A percentile compares a stretch with the other conserved stretches of the same genome.
These are phyloP conservation scores for Altica lythri DNA, from an alignment of 2,888 invertebrate genomes.

Conservation along the genomic window DNA sequence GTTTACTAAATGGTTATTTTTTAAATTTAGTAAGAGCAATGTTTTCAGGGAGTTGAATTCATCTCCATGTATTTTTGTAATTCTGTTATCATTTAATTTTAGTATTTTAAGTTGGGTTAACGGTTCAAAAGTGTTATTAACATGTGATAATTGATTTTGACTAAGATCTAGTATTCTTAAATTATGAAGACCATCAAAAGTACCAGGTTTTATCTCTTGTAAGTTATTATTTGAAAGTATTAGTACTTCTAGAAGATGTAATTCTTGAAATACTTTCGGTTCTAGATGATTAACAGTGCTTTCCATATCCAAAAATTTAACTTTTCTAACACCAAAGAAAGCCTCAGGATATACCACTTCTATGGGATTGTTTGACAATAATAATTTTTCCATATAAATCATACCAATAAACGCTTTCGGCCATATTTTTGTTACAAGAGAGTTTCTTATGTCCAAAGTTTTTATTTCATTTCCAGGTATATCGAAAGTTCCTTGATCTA, in stretches of 20 bases:
- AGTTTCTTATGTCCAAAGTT: constrained; percentile 44
- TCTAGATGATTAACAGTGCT: constrained; percentile 35
- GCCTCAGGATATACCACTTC: constrained; percentile 44
- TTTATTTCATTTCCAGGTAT: constrained; percentile 52
- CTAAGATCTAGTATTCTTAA: constrained; percentile 48
- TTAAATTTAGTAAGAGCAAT: constrained; percentile 40
- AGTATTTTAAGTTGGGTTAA: constrained; percentile 39
- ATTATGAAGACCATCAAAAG: constrained; percentile 47
- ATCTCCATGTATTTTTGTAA: constrained; percentile 30
- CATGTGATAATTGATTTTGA: constrained; percentile 20
- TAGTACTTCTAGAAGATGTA: constrained; percentile 43
- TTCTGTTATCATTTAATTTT: constrained; percentile 44
- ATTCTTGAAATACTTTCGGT: constrained; percentile 37
- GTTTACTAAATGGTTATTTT: constrained; percentile 44
- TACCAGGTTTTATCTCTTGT: constrained; percentile 29
- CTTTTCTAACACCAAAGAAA: constrained; percentile 49
- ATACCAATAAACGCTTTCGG: constrained; percentile 48
- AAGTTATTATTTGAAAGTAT: constrained; percentile 44
- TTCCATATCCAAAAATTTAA: constrained; percentile 44
- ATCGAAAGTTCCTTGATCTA: constrained; percentile 51
- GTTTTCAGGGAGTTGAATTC: constrained; percentile 42
- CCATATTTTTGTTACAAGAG: constrained; percentile 43
- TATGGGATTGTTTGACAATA: constrained; percentile 48
- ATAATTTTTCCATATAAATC: constrained; percentile 47
- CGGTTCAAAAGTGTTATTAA: constrained; percentile 25